Conservation (phyloP, 2,113 vertebrate genomes). For the Rana temporaria region DNA sequence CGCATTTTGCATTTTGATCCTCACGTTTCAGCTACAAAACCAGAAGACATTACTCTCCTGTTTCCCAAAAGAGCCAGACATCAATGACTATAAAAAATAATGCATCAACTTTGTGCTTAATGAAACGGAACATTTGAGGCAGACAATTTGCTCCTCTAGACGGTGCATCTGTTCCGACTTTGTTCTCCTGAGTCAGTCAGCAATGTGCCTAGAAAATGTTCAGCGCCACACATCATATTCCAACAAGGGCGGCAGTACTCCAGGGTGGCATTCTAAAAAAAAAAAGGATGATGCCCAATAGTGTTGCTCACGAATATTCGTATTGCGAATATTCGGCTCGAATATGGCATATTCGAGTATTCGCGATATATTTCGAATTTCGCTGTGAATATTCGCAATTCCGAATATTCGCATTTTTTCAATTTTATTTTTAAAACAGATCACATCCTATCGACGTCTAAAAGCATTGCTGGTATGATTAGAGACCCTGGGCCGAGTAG, state of each 20-base stretch:
- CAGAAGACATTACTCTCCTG: background rate
- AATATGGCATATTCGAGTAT: too few species aligned
- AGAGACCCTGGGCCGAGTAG: too few species aligned
- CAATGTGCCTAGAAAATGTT: slow-evolving; percentile 12
- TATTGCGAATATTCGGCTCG: too few species aligned
- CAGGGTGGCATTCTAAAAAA: background rate
- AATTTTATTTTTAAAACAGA: too few species aligned
- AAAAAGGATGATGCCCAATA: too few species aligned
- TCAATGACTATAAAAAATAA: slow-evolving; percentile 38
- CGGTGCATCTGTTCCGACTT: slow-evolving; percentile 39
- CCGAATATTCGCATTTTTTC: too few species aligned
- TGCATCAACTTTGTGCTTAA: slow-evolving; percentile 43
- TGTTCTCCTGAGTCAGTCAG: slow-evolving; percentile 18
- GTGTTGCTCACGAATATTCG: too few species aligned
- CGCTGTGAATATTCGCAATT: too few species aligned
- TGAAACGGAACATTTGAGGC: slow-evolving; percentile 51
- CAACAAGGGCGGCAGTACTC: background rate
- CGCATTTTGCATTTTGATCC: slow-evolving; percentile 11
- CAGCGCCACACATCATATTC: background rate
- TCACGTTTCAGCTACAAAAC: slow-evolving; percentile 14
- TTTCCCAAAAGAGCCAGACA: slow-evolving; percentile 25
- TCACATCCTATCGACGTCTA: too few species aligned
- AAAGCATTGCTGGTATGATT: too few species aligned
- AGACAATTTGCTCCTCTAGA: slow-evolving; percentile 53
- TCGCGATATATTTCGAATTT: too few species aligned